Conservation (phyloP, 2,797 vertebrate species). For the Schizothorax lantsangensis region DNA sequence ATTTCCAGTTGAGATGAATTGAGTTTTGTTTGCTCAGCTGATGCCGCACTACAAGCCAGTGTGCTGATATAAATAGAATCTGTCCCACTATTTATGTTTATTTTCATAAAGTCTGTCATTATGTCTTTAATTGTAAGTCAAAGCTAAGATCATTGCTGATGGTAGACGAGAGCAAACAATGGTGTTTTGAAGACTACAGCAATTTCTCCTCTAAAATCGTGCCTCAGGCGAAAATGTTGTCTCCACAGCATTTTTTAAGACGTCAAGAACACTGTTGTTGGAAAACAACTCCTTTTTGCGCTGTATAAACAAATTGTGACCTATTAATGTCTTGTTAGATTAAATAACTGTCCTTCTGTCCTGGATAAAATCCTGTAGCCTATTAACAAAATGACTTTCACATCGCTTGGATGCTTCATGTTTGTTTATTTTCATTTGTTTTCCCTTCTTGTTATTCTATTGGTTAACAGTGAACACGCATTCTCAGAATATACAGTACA, state of each 20-base stretch:
- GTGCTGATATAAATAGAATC: constrained; percentile 51
- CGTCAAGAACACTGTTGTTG: constrained; percentile 62
- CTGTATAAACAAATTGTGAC: constrained; percentile 72
- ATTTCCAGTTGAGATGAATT: constrained; percentile 6
- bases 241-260: constrained; percentile 66
- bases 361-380: constrained; percentile 39
- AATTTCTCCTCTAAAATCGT: constrained; percentile 36
- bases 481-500: constrained; percentile 5
- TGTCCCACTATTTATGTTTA: constrained; percentile 30
- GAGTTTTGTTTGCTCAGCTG: constrained; percentile 35
- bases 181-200: constrained; percentile 49
- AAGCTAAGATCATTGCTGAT: constrained; percentile 45
- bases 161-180: constrained; percentile 8
- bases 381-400: constrained; percentile 41
- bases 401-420: constrained; percentile 23
- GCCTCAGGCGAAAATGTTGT: constrained; percentile 69
- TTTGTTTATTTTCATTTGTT: constrained; percentile 20
- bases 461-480: constrained; percentile 16
- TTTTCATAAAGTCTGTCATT: constrained; percentile 48
- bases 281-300: constrained; percentile 64
- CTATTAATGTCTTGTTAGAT: constrained; percentile 71
- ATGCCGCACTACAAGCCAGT: constrained; percentile 40
- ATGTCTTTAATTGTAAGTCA: constrained; percentile 53
- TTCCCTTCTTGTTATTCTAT: not conserved
- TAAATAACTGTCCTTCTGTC: constrained; percentile 52